These are phyloP conservation scores for Drosophila seguyi DNA, from an alignment of 1,140 invertebrate genomes.

Conservation along the genomic window DNA sequence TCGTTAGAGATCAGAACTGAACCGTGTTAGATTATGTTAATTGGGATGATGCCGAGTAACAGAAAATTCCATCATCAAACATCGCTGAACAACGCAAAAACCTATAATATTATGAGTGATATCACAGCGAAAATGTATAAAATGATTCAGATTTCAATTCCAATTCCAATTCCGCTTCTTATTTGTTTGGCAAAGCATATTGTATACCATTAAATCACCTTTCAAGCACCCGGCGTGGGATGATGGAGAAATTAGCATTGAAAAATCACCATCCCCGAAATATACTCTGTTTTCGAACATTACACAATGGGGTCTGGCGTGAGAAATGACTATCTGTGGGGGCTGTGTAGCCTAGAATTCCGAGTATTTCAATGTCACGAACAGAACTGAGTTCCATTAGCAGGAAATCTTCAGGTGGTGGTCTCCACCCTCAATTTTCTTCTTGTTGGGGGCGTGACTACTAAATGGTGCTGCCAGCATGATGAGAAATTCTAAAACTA, in stretches of 20 bases:
- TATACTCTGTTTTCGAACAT: constrained; percentile 44
- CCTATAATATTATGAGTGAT: constrained; percentile 7
- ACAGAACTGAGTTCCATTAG: constrained; percentile 55
- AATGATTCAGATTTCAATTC: constrained; percentile 20
- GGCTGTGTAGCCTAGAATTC: constrained; percentile 8
- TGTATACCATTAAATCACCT: constrained; percentile 27
- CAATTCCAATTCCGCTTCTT: not conserved
- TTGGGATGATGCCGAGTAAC: constrained; percentile 4
- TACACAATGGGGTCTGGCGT: constrained; percentile 50
- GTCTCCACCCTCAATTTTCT: not conserved
- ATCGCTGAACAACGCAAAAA: constrained; percentile 26
- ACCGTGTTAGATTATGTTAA: constrained; percentile 41
- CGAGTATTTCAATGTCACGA: constrained; percentile 68
- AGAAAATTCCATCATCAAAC: constrained; percentile 27
- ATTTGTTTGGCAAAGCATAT: constrained; percentile 23
- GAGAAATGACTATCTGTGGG: constrained; percentile 7
- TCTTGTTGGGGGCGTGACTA: constrained; percentile 22
- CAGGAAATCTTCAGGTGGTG: constrained; percentile 49
- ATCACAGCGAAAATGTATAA: constrained; percentile 19
- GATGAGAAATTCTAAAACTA: constrained; percentile 41
- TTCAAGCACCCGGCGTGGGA: constrained; percentile 21
- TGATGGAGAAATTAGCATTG: constrained; percentile 29
- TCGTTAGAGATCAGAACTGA: constrained; percentile 12
- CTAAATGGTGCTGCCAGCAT: constrained; percentile 34
- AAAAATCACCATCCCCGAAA: constrained; percentile 22